These are phyloP conservation scores for Cheilosia impressa DNA, from an alignment of 2,888 invertebrate species.

Conservation along the genomic window DNA sequence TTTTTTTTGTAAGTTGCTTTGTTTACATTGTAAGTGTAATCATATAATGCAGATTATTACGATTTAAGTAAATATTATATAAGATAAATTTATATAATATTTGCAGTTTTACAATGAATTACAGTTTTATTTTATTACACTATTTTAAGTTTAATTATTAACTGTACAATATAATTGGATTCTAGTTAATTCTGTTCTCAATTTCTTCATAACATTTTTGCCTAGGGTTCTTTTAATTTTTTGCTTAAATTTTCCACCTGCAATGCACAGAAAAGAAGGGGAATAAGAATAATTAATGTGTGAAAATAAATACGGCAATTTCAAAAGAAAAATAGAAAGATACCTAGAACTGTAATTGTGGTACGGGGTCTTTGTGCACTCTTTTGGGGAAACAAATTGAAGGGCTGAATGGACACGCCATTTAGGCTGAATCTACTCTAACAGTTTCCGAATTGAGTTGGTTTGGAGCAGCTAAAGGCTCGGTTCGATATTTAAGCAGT, in stretches of 20 bases:
- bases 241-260: conserved; percentile 81
- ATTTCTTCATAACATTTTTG: conserved; percentile 79
- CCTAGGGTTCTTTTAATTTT: conserved; percentile 78
- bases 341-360: conserved; percentile 33
- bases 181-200: conserved; percentile 81
- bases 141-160: conserved; percentile 72
- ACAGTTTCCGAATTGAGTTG: too few species aligned
- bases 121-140: conserved; percentile 51
- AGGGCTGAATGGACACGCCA: too few species aligned
- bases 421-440: too few species aligned
- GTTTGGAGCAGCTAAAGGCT: too few species aligned
- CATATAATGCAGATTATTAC: conserved; percentile 56
- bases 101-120: conserved; percentile 44
- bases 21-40: conserved; percentile 50
- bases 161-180: conserved; percentile 82
- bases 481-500: too few species aligned
- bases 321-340: neutral
- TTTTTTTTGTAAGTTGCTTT: conserved; percentile 24
- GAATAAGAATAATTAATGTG: conserved; percentile 71
- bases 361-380: conserved; percentile 43
- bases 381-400: neutral
- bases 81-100: conserved; percentile 70
- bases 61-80: conserved; percentile 66
- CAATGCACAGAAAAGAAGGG: conserved; percentile 78
- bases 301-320: conserved; percentile 55